Evolutionary conservation across 2,888 invertebrate genomes (phyloP).

Genomic region (Diabrotica balteata): DNA sequence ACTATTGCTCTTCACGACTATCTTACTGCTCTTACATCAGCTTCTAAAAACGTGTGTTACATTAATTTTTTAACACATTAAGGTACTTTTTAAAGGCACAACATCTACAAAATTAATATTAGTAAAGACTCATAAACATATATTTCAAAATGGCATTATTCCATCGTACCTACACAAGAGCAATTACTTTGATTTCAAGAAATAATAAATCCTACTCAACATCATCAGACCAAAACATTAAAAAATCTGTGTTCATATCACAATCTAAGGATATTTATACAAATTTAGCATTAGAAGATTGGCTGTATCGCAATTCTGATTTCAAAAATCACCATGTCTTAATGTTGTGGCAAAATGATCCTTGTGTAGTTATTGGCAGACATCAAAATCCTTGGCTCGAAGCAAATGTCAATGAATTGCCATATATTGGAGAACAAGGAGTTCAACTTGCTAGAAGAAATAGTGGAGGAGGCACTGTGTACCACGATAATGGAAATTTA

Average conservation of each 20-base stretch:
- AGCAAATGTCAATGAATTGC: conserved; percentile 75
- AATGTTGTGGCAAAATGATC: conserved; percentile 91
- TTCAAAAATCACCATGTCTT: conserved; percentile 84
- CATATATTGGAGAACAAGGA: conserved; percentile 63
- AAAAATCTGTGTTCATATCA: conserved; percentile 90
- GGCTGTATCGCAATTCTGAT: conserved; percentile 89
- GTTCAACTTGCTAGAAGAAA: conserved; percentile 86
- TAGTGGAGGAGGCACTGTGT: conserved; percentile 96
- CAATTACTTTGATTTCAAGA: conserved; percentile 40
- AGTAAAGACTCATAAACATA: conserved; percentile 19
- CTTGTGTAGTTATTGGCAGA: conserved; percentile 93
- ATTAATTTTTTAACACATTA: conserved; percentile 42
- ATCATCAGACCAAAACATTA: conserved; percentile 61
- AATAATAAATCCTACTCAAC: conserved; percentile 40
- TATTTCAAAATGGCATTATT: conserved; percentile 52
- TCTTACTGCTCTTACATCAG: conserved; percentile 80
- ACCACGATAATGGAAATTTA: conserved; percentile 92
- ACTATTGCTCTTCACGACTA: conserved; percentile 88
- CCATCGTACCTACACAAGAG: conserved; percentile 46
- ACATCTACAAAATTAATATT: conserved; percentile 41
- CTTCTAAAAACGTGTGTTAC: conserved; percentile 68
- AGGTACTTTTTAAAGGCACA: conserved; percentile 42
- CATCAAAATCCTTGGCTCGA: conserved; percentile 98
- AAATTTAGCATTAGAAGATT: conserved; percentile 95
- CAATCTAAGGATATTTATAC: conserved; percentile 89